Evolutionary conservation across 2,113 vertebrate genomes (phyloP).

Genomic region (Oryctolagus cuniculus): DNA sequence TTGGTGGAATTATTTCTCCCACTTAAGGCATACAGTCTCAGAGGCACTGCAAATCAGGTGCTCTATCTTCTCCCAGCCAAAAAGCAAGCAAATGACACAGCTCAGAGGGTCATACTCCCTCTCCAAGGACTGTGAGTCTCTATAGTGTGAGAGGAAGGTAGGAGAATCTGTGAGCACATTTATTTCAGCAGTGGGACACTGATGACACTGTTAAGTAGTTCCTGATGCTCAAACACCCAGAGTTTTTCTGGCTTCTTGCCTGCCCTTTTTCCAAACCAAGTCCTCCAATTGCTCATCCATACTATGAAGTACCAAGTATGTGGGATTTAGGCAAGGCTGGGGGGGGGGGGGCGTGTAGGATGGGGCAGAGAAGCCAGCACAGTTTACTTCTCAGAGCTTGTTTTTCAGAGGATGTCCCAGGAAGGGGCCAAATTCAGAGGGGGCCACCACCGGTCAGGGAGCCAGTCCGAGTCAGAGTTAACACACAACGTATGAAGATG

Average conservation of each 20-base stretch:
- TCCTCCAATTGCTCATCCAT: background rate
- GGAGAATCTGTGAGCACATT: background rate
- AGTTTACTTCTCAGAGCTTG: too few species aligned
- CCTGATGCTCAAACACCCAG: background rate
- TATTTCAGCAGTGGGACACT: background rate
- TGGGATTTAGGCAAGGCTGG: too few species aligned
- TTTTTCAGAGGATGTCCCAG: too few species aligned
- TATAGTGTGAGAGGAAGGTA: background rate
- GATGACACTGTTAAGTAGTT: background rate
- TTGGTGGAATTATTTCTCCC: background rate
- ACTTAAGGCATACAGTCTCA: background rate
- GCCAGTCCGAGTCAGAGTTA: too few species aligned
- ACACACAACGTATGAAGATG: too few species aligned
- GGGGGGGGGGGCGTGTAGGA: too few species aligned
- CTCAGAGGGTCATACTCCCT: background rate
- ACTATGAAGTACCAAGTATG: background rate
- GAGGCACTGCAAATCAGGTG: background rate
- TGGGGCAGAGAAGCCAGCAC: too few species aligned
- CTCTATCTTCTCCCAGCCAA: background rate
- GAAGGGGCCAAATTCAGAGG: too few species aligned
- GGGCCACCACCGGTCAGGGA: too few species aligned
- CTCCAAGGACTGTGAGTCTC: background rate
- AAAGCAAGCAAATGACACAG: slow-evolving; percentile 26
- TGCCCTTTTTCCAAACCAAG: background rate
- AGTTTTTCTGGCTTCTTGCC: background rate